phyloP scores from a whole-genome alignment of 2,113 vertebrate species.

The Tursiops truncatus region DNA sequence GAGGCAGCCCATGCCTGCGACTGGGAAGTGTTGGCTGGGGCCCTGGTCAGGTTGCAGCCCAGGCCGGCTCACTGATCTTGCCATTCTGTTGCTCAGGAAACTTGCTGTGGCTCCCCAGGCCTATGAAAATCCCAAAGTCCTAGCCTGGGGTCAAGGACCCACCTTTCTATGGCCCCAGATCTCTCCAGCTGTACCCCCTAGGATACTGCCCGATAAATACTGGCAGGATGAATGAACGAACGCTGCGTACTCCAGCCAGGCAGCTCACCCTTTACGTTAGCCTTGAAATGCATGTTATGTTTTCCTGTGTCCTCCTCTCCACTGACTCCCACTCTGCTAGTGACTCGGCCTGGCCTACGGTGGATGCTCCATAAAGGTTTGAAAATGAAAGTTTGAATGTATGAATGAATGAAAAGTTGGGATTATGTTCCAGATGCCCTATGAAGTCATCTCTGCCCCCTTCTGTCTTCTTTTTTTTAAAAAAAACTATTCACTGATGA shows the following conservation, averaged over 20 bases:
- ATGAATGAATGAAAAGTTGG: background rate
- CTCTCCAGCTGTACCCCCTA: background rate
- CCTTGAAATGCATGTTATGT: background rate
- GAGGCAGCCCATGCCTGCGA: background rate
- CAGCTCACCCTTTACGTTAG: background rate
- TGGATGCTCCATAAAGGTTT: background rate
- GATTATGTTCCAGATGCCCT: background rate
- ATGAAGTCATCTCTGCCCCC: background rate
- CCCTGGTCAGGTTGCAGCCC: background rate
- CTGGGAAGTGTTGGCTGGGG: background rate
- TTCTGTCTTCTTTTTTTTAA: background rate
- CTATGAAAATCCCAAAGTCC: background rate
- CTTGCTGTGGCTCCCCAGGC: background rate
- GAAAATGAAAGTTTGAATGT: background rate
- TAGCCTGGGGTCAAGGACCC: background rate
- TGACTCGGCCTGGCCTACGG: background rate
- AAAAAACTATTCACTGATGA: no score
- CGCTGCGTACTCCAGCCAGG: background rate
- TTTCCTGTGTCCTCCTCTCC: background rate
- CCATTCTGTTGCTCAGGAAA: background rate
- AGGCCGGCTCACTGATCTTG: background rate
- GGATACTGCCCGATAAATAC: accelerated
- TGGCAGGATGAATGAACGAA: background rate
- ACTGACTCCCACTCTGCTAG: background rate
- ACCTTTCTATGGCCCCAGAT: background rate